phyloP scores from a whole-genome alignment of 2,797 vertebrate species.

The Rhynchotus rufescens region DNA sequence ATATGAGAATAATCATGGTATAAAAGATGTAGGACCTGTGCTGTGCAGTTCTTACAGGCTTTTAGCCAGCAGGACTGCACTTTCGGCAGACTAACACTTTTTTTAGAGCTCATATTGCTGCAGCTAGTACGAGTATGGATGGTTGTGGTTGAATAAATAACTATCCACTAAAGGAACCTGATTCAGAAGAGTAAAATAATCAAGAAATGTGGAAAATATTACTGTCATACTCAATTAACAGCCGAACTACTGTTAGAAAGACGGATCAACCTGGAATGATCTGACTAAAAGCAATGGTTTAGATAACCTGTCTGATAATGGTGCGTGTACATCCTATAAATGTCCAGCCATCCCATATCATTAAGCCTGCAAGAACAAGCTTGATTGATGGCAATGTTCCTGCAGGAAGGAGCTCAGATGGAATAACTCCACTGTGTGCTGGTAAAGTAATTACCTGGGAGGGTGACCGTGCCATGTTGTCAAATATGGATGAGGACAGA shows the following conservation, averaged over 20 bases:
- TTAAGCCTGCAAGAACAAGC: conserved; percentile 46
- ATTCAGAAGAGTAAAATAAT: conserved; percentile 72
- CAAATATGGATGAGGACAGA: background rate
- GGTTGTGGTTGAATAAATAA: conserved; percentile 70
- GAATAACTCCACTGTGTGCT: conserved; percentile 8
- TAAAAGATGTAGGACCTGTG: background rate
- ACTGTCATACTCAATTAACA: conserved; percentile 69
- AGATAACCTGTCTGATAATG: conserved; percentile 71
- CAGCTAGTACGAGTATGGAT: conserved; percentile 47
- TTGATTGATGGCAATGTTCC: conserved; percentile 58
- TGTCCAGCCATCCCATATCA: conserved; percentile 19
- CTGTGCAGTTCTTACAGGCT: background rate
- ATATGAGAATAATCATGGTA: background rate
- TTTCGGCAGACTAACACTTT: conserved; percentile 30
- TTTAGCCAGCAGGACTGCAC: conserved; percentile 3
- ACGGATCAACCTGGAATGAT: conserved; percentile 45
- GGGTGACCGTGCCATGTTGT: background rate
- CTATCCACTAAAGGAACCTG: conserved; percentile 55
- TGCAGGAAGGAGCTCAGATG: conserved; percentile 62
- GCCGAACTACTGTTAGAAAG: conserved; percentile 61
- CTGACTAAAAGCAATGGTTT: conserved; percentile 69
- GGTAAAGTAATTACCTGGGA: conserved; percentile 59
- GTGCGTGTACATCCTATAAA: conserved; percentile 31
- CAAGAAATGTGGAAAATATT: conserved; percentile 69
- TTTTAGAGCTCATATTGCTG: conserved; percentile 35